Conservation (phyloP, 2,113 vertebrate genomes). For the Bostrychus sinensis region DNA sequence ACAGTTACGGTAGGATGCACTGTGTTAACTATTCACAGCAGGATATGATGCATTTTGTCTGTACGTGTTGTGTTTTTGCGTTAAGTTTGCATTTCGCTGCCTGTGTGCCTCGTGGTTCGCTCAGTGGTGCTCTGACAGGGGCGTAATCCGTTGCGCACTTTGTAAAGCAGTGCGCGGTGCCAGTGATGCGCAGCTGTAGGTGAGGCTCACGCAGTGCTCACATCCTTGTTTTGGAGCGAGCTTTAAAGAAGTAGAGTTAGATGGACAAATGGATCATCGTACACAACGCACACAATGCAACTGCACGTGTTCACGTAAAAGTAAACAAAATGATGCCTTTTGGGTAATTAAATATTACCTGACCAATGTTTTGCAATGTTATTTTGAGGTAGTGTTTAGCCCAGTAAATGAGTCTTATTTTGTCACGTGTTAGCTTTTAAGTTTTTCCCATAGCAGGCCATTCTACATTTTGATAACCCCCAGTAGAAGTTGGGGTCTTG, state of each 20-base stretch:
- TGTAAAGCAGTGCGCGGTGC: conserved; percentile 46
- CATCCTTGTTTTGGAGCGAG: conserved; percentile 8
- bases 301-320: background rate
- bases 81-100: conserved; percentile 17
- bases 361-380: no score
- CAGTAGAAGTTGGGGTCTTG: no score
- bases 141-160: conserved; percentile 74
- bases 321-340: background rate
- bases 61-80: conserved; percentile 1
- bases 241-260: conserved; percentile 40
- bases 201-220: conserved; percentile 43
- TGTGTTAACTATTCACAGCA: conserved; percentile 28
- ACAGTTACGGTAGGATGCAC: conserved; percentile 41
- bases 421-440: no score
- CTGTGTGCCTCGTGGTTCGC: conserved; percentile 35
- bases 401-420: no score
- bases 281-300: conserved; percentile 11
- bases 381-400: no score
- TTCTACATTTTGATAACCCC: no score
- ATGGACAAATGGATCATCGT: conserved; percentile 41
- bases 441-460: no score
- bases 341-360: no score
- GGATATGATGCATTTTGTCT: background rate
- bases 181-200: conserved; percentile 52
- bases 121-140: conserved; percentile 53